Percentiles rank a stretch among this genome's conserved stretches.
Evolutionary conservation across 2,888 invertebrate species (phyloP).

Genomic region (Adelognathus sp.): DNA sequence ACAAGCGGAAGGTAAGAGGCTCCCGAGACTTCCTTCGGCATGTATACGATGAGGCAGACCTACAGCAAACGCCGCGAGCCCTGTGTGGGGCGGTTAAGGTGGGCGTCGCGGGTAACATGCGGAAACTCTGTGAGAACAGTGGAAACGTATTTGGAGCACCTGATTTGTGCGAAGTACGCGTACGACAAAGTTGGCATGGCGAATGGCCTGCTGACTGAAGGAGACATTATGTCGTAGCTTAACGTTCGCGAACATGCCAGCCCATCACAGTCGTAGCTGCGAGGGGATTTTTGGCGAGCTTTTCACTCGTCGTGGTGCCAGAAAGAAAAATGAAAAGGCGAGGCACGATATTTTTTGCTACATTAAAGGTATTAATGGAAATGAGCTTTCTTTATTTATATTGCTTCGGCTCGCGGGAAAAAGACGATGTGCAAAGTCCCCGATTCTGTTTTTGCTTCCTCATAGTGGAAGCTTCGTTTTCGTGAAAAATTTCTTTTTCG

Average conservation of each 20-base stretch:
- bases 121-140: slow-evolving; percentile 16
- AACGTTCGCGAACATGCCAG: not conserved
- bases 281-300: slow-evolving; percentile 35
- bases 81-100: slow-evolving; percentile 11
- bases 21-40: too few relatives aligned
- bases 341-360: too few relatives aligned
- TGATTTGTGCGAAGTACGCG: slow-evolving; percentile 52
- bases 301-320: slow-evolving; percentile 9
- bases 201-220: slow-evolving; percentile 25
- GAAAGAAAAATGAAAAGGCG: not conserved
- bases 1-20: not conserved
- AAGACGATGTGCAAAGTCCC: not conserved
- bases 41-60: too few relatives aligned
- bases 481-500: too few relatives aligned
- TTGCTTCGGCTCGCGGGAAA: not conserved
- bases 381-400: slow-evolving; percentile 20
- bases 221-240: slow-evolving; percentile 19
- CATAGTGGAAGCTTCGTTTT: too few relatives aligned
- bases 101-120: slow-evolving; percentile 6
- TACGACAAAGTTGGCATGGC: slow-evolving; percentile 28
- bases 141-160: slow-evolving; percentile 53
- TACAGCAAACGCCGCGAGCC: too few relatives aligned
- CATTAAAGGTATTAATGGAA: slow-evolving; percentile 32
- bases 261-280: not conserved
- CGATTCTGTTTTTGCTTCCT: not conserved